Percentiles rank a stretch among this genome's conserved stretches.
Conservation (phyloP, 2,888 invertebrate genomes). For the Luperina testacea region DNA sequence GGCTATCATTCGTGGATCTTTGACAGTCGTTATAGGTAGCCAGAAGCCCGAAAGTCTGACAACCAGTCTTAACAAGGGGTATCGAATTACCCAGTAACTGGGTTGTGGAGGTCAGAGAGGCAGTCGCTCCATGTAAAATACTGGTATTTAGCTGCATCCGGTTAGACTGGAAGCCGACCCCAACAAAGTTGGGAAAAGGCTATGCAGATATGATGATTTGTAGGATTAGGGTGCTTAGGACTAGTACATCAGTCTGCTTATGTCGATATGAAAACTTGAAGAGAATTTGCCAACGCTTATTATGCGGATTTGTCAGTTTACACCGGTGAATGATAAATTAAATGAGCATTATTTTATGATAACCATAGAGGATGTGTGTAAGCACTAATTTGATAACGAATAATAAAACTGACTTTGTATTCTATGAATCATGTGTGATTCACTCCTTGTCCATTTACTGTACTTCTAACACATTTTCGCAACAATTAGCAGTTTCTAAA, state of each 20-base stretch:
- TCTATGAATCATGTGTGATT: constrained; percentile 38
- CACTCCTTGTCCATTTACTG: constrained; percentile 17
- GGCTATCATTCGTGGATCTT: too few species aligned
- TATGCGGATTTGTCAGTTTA: not conserved
- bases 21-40: too few species aligned
- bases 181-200: too few species aligned
- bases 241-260: not conserved
- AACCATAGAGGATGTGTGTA: not conserved
- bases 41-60: too few species aligned
- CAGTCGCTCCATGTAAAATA: too few species aligned
- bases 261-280: not conserved
- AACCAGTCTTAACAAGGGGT: too few species aligned
- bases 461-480: constrained; percentile 37
- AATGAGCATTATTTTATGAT: not conserved
- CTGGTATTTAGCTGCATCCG: too few species aligned
- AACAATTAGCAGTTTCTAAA: constrained; percentile 48
- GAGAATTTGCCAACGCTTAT: not conserved
- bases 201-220: too few species aligned
- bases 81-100: too few species aligned
- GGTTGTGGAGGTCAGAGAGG: too few species aligned
- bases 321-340: not conserved
- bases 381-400: constrained; percentile 15
- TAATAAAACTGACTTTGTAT: not conserved
- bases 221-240: not conserved
- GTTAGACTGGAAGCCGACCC: too few species aligned